Evolutionary conservation across 2,797 vertebrate species (phyloP), one percentile per base, ranked within the genome.

Genomic region (Acanthiza pusilla): DNA sequence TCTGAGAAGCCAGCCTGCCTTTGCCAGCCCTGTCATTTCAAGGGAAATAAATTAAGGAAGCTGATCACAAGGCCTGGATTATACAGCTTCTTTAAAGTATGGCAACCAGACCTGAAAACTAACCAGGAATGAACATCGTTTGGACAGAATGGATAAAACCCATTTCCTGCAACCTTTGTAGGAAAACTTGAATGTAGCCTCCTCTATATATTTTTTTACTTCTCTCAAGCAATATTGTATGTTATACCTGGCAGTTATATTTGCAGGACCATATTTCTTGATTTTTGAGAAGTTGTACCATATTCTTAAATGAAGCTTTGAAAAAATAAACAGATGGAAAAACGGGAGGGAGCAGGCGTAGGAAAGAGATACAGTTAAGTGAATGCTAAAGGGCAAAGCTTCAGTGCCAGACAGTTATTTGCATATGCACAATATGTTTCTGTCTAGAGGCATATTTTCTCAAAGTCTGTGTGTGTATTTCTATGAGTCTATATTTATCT

Each of bases 21-120:
- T 97, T 97, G 94, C 97, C 97, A 98, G 97, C 84, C 88, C 95
- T 98, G 97, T 98, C 98, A 98, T 98, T 98, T 98, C 97, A 97
- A 76, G 88, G 77, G 96, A 98, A 98, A 98, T 98, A 98, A 98
- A 98, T 98, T 98, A 98, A 98, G 97, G 96, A 98, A 98, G 85
- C 96, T 96, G 97, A 98, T 97, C 93, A 91, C 97, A 97, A 97
- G 97, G 81, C 93, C 96, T 96, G 95, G 96, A 97, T 98, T 97
- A 97, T 96, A 97, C 96, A 96, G 96, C 97, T 98, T 97, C 94
- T 97, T 96, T 97, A 96, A 98, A 97, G 94, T 97, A 91, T 83
- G 97, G 88, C 78, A 96, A 89, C 90, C 95, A 97, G 94, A 93
- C 75, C 84, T 96, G 96, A 97, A 97, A 96, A 93, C 85, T 96